Percentiles rank a stretch among this genome's conserved stretches.
Conservation (phyloP, 1,140 invertebrate genomes). For the Lutraria rhynchaena region DNA sequence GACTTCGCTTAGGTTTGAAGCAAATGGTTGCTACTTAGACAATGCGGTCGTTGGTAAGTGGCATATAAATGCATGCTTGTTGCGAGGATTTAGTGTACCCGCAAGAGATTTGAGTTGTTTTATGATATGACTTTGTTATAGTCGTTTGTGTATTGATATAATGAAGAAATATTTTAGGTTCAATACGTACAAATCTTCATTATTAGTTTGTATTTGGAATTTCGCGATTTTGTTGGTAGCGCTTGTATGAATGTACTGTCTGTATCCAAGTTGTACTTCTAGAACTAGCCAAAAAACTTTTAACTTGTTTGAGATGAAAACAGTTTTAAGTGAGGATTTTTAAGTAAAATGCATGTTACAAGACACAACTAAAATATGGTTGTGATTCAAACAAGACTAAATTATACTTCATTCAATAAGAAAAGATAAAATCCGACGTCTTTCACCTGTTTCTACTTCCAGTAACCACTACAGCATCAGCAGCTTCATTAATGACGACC, state of each 20-base stretch:
- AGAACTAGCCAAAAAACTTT: not conserved
- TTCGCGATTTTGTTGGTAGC: too few species aligned
- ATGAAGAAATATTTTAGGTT: too few species aligned
- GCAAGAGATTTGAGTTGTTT: too few species aligned
- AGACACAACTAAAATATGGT: not conserved
- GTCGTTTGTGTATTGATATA: too few species aligned
- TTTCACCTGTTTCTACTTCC: too few species aligned
- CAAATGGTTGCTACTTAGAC: slow-evolving; percentile 49
- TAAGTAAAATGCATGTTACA: not conserved
- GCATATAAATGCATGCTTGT: too few species aligned
- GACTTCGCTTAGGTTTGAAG: slow-evolving; percentile 49
- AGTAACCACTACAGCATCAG: not conserved
- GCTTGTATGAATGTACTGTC: too few species aligned
- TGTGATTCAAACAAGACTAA: not conserved
- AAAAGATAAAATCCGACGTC: not conserved
- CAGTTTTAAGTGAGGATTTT: not conserved
- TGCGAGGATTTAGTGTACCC: too few species aligned
- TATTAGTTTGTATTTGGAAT: too few species aligned
- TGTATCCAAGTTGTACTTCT: too few species aligned
- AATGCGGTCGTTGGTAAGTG: slow-evolving; percentile 24
- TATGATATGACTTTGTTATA: too few species aligned
- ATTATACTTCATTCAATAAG: not conserved
- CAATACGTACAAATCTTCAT: too few species aligned
- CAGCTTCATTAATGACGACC: not conserved
- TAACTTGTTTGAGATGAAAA: not conserved